Evolutionary conservation across 2,113 vertebrate genomes (phyloP).

Genomic region (Aptenodytes patagonicus): DNA sequence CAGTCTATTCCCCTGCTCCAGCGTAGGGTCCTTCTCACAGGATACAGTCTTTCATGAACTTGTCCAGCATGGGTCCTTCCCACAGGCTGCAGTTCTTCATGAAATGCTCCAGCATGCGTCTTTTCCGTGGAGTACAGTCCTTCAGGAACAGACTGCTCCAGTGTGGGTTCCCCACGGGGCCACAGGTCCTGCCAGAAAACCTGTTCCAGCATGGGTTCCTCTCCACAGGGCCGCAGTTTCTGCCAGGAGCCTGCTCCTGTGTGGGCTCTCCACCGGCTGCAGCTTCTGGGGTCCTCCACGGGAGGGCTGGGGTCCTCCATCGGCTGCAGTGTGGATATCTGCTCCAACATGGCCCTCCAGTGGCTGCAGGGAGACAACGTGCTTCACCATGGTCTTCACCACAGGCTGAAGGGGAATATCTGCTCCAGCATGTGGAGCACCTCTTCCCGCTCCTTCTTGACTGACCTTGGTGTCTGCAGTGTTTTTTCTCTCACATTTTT

Average conservation of each 20-base stretch:
- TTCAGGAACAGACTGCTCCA: not conserved
- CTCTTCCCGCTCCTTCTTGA: not conserved
- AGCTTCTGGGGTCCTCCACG: too few relatives aligned
- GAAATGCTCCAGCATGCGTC: not conserved
- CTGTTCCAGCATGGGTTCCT: not conserved
- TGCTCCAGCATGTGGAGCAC: accelerated
- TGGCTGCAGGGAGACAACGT: not conserved
- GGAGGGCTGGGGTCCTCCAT: not conserved
- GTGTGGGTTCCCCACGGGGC: not conserved
- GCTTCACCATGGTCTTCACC: not conserved
- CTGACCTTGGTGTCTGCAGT: not conserved
- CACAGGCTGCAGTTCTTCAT: not conserved
- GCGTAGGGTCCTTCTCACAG: not conserved
- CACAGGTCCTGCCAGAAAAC: not conserved
- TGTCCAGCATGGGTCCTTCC: not conserved
- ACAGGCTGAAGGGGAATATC: not conserved
- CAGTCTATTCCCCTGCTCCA: not conserved
- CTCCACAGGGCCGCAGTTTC: too few relatives aligned
- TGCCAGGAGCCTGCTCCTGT: not conserved
- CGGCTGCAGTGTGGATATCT: not conserved
- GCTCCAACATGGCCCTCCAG: not conserved
- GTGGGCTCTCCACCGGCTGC: not conserved
- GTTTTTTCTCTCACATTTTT: not conserved
- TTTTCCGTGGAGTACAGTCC: not conserved
- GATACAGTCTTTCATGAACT: not conserved